Percentiles rank a stretch among this genome's conserved stretches.
Evolutionary conservation across 2,797 vertebrate genomes (phyloP).

Genomic region (Oceanodroma leucorhoa): DNA sequence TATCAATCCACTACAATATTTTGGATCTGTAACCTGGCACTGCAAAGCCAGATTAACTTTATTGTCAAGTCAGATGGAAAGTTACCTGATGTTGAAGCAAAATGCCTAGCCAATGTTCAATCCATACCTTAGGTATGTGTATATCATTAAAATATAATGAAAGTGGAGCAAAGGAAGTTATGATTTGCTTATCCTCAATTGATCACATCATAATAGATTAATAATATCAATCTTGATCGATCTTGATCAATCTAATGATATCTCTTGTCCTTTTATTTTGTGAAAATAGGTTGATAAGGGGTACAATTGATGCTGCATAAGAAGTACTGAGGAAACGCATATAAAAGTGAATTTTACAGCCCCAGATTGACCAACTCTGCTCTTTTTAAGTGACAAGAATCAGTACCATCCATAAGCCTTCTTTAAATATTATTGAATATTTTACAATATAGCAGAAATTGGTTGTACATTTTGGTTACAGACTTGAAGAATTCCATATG

Average conservation of each 20-base stretch:
- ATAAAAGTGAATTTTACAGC: constrained; percentile 44
- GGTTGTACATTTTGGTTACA: background rate
- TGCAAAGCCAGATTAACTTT: background rate
- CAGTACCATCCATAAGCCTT: constrained; percentile 20
- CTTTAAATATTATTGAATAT: constrained; percentile 52
- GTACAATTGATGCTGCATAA: constrained; percentile 15
- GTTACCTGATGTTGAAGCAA: background rate
- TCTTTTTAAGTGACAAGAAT: constrained; percentile 31
- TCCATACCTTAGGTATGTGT: background rate
- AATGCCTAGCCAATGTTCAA: background rate
- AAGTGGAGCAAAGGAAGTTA: background rate
- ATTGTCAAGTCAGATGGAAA: background rate
- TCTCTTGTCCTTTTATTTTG: background rate
- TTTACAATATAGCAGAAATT: constrained; percentile 39
- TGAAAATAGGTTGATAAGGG: background rate
- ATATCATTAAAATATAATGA: background rate
- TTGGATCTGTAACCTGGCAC: background rate
- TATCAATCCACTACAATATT: background rate
- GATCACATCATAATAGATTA: background rate
- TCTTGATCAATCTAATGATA: background rate
- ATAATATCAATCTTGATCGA: background rate
- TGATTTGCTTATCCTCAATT: background rate
- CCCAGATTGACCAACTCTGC: constrained; percentile 43
- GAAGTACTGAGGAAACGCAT: constrained; percentile 36
- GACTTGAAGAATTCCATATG: constrained; percentile 9